A percentile compares a stretch with the other conserved stretches of the same genome.
These are phyloP conservation scores for Paracentrotus lividus DNA, from an alignment of 53 echinoderm and acorn worm genomes.

Conservation along the genomic window DNA sequence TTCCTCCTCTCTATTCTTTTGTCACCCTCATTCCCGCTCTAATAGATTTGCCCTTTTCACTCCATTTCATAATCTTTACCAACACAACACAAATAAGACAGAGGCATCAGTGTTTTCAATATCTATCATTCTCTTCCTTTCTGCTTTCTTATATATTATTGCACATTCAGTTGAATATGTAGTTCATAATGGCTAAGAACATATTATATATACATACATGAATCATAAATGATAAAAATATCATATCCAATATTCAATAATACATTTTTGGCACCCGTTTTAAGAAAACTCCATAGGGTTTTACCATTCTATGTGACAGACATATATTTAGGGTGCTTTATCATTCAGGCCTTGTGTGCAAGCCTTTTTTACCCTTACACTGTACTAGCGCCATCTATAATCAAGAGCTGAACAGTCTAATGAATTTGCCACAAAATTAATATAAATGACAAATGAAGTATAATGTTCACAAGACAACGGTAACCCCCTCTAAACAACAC, in stretches of 20 bases:
- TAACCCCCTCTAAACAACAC: too few species aligned
- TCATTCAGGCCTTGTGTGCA: background rate
- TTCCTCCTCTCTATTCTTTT: background rate
- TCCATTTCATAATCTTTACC: background rate
- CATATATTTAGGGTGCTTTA: background rate
- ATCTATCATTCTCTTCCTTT: background rate
- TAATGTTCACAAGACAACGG: too few species aligned
- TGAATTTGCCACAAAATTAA: too few species aligned
- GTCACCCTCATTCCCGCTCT: background rate
- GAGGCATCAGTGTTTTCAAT: background rate
- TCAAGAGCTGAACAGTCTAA: background rate
- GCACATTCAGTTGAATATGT: slow-evolving; percentile 32
- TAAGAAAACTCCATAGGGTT: background rate
- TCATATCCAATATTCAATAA: background rate
- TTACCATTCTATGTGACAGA: background rate
- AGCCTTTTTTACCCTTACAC: background rate
- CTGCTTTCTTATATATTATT: background rate
- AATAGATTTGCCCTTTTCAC: background rate
- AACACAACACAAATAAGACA: background rate
- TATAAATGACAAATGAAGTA: too few species aligned
- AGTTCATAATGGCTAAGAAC: slow-evolving; percentile 7
- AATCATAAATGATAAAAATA: slow-evolving; percentile 5
- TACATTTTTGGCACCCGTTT: background rate
- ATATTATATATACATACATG: slow-evolving; percentile 13
- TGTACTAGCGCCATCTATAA: background rate